Percentiles rank a stretch among this genome's conserved stretches.
Evolutionary conservation across 2,797 vertebrate genomes (phyloP).

Genomic region (Hirundo rustica): DNA sequence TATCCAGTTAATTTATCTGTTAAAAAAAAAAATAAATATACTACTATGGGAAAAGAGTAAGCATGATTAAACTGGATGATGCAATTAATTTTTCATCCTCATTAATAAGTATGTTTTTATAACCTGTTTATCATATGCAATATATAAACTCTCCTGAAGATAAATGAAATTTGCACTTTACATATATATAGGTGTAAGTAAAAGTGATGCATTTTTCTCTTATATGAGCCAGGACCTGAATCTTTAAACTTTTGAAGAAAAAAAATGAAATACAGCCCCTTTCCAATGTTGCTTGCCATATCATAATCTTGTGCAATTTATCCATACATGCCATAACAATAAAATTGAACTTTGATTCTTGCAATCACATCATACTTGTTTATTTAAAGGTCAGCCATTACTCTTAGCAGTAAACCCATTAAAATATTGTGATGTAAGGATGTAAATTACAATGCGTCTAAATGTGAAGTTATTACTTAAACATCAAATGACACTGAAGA

Average conservation of each 20-base stretch:
- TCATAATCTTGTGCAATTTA: neutral
- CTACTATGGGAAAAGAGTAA: neutral
- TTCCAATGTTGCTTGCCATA: neutral
- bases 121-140: neutral
- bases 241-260: neutral
- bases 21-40: neutral
- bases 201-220: neutral
- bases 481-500: neutral
- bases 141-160: neutral
- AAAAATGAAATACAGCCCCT: neutral
- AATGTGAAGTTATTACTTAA: constrained; percentile 19
- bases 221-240: neutral
- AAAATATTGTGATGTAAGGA: neutral
- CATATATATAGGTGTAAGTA: neutral
- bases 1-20: neutral
- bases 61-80: neutral
- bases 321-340: neutral
- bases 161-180: neutral
- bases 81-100: neutral
- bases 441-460: neutral
- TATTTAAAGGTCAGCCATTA: constrained; percentile 40
- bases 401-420: constrained; percentile 22
- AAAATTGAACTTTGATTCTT: constrained; percentile 26
- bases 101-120: neutral
- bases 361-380: neutral